Evolutionary conservation across 2,113 vertebrate genomes (phyloP).

Genomic region (Gila orcuttii): DNA sequence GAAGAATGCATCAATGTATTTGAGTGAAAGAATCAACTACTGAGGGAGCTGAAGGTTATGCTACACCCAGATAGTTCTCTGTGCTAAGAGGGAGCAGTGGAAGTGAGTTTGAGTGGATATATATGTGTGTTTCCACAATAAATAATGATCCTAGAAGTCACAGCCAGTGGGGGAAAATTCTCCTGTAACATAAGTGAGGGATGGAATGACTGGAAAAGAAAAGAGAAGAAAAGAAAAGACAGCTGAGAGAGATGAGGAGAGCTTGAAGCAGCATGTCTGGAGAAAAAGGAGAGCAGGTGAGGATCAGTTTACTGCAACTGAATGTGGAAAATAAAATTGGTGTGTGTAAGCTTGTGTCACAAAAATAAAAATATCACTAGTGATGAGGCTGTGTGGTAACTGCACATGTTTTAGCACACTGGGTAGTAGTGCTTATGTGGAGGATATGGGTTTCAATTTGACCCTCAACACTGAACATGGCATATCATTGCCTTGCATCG

Average conservation of each 20-base stretch:
- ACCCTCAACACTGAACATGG: not conserved
- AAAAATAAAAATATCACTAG: not conserved
- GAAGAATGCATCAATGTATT: not conserved
- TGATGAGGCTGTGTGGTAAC: not conserved
- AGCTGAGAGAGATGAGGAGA: not conserved
- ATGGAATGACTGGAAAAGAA: not conserved
- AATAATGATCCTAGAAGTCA: not conserved
- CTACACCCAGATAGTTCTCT: not conserved
- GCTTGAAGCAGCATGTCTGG: not conserved
- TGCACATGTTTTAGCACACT: not conserved
- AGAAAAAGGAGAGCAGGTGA: not conserved
- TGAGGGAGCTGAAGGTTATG: not conserved
- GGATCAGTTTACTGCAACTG: not conserved
- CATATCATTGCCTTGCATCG: not conserved
- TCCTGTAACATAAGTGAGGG: conserved; percentile 62
- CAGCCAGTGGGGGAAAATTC: conserved; percentile 49
- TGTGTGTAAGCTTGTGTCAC: not conserved
- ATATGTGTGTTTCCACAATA: conserved; percentile 1
- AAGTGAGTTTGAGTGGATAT: not conserved
- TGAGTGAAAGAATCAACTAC: not conserved
- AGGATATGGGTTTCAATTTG: not conserved
- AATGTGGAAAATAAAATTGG: not conserved
- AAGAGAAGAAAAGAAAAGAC: conserved; percentile 3
- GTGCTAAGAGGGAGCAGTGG: not conserved
- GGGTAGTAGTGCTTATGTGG: not conserved